Conservation (phyloP, 2,888 invertebrate species). For the Charanyca ferruginea region DNA sequence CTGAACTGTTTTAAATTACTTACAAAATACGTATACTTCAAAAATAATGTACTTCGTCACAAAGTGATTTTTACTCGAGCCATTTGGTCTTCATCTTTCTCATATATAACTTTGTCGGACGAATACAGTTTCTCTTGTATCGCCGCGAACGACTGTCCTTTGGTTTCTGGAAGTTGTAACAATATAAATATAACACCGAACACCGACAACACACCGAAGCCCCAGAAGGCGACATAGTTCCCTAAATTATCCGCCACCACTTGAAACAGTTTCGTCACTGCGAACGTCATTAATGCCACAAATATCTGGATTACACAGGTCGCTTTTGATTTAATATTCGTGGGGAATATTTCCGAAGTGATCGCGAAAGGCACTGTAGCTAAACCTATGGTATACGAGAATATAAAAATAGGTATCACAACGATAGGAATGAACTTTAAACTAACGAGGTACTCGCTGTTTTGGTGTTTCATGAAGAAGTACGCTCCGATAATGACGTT, state of each 20-base stretch:
- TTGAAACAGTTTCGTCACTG: constrained; percentile 91
- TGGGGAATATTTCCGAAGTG: constrained; percentile 92
- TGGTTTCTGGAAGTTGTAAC: constrained; percentile 91
- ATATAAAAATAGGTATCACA: constrained; percentile 92
- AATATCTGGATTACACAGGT: constrained; percentile 92
- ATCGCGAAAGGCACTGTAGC: constrained; percentile 92
- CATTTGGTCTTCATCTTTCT: constrained; percentile 79
- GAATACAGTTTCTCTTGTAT: constrained; percentile 89
- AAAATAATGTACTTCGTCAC: constrained; percentile 63
- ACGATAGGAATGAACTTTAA: constrained; percentile 91
- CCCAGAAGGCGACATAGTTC: constrained; percentile 90
- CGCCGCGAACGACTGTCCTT: constrained; percentile 91
- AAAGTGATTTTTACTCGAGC: constrained; percentile 81
- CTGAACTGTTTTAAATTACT: constrained; percentile 49
- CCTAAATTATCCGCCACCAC: constrained; percentile 89
- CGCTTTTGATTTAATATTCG: constrained; percentile 92
- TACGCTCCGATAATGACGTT: constrained; percentile 90
- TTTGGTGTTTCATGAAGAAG: constrained; percentile 89
- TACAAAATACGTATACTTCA: constrained; percentile 43
- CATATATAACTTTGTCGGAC: constrained; percentile 80
- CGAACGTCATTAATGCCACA: constrained; percentile 91
- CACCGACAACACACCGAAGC: constrained; percentile 87
- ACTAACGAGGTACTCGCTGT: constrained; percentile 84
- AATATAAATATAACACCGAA: constrained; percentile 90
- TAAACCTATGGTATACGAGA: constrained; percentile 92